Evolutionary conservation across 2,888 invertebrate species (phyloP).

Genomic region (Tryphoninae sp.): DNA sequence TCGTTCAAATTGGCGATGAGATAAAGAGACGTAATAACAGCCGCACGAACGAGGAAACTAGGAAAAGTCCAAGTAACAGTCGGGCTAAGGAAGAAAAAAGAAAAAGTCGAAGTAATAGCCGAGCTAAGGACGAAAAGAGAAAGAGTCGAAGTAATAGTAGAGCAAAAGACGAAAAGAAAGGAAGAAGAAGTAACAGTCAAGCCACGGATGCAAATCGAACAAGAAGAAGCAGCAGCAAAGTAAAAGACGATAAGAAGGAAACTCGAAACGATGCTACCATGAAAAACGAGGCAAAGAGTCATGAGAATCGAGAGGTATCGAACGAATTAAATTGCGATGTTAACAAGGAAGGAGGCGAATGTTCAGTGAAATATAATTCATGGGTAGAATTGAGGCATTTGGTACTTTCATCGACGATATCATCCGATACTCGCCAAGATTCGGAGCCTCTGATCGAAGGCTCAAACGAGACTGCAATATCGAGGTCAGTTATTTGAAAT

Average conservation of each 20-base stretch:
- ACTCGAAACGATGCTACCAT: constrained; percentile 30
- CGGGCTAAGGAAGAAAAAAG: constrained; percentile 38
- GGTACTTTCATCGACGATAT: constrained; percentile 64
- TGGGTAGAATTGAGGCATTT: constrained; percentile 75
- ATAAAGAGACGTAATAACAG: constrained; percentile 9
- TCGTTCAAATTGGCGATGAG: neutral
- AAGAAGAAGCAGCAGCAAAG: constrained; percentile 56
- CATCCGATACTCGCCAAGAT: constrained; percentile 7
- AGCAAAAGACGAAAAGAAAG: constrained; percentile 62
- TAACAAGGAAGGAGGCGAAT: constrained; percentile 58
- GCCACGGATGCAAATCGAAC: constrained; percentile 58
- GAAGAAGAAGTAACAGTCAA: constrained; percentile 67
- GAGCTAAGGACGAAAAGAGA: constrained; percentile 56
- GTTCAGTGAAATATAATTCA: constrained; percentile 67
- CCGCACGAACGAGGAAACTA: constrained; percentile 27
- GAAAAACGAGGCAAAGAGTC: constrained; percentile 38
- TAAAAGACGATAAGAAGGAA: constrained; percentile 54
- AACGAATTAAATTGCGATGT: constrained; percentile 52
- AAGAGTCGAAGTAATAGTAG: constrained; percentile 62
- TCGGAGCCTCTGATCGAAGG: constrained; percentile 54
- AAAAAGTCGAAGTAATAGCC: constrained; percentile 17
- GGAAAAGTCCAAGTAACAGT: constrained; percentile 19
- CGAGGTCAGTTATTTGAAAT: constrained; percentile 66
- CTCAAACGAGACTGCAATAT: constrained; percentile 68
- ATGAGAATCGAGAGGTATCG: constrained; percentile 49